Evolutionary conservation across 2,888 invertebrate species (phyloP).

Genomic region (Masnerella sp.): DNA sequence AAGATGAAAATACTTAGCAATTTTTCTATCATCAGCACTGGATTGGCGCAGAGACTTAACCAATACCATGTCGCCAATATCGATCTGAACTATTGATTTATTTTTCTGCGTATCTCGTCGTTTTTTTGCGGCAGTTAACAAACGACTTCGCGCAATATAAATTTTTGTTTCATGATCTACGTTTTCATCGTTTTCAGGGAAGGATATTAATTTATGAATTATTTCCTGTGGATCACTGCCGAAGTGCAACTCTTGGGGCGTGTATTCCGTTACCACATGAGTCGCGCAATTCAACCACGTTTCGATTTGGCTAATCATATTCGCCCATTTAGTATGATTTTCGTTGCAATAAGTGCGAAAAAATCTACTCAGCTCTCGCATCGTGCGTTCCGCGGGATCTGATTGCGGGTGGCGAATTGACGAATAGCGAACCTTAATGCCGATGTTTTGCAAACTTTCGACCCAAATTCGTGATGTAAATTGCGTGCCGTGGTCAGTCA

Average conservation of each 20-base stretch:
- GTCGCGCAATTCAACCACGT: neutral
- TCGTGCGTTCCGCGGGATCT: constrained; percentile 3
- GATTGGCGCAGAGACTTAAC: neutral
- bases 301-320: neutral
- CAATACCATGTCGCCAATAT: neutral
- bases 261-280: neutral
- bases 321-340: constrained; percentile 2
- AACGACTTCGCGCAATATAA: neutral
- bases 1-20: neutral
- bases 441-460: neutral
- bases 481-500: constrained; percentile 1
- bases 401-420: constrained; percentile 15
- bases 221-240: neutral
- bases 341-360: constrained; percentile 2
- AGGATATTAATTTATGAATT: neutral
- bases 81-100: neutral
- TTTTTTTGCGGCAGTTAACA: neutral
- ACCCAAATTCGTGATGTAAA: constrained; percentile 6
- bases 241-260: neutral
- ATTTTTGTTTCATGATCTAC: neutral
- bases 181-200: neutral
- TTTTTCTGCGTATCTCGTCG: neutral
- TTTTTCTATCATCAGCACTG: neutral
- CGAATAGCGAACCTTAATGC: constrained; percentile 3
- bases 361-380: constrained; percentile 9